Conservation (phyloP, 30 jellyfish, hydroid and myxozoan species). For the Aurelia sp. region DNA sequence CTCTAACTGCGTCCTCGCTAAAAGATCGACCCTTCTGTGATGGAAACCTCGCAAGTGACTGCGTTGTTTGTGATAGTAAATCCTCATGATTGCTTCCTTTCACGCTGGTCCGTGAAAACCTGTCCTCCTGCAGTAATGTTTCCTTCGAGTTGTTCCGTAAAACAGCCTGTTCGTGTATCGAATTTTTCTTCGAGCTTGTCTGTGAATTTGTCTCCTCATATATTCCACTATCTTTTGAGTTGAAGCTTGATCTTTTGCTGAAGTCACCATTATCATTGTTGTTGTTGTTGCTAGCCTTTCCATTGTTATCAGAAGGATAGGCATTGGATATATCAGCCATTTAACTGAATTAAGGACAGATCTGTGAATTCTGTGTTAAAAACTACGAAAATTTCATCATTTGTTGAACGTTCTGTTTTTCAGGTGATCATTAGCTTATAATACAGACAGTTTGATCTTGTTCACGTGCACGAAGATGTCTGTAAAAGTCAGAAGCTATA, state of each 20-base stretch:
- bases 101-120: constrained; percentile 19
- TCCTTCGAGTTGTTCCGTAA: constrained; percentile 41
- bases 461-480: no score
- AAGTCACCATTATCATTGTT: constrained; percentile 10
- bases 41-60: not conserved
- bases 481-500: no score
- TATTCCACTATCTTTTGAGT: not conserved
- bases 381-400: no score
- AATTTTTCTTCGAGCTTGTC: not conserved
- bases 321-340: not conserved
- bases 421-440: no score
- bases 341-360: not conserved
- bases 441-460: no score
- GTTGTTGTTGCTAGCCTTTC: constrained; percentile 1
- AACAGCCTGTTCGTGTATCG: constrained; percentile 7
- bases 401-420: no score
- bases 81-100: constrained; percentile 12
- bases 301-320: constrained; percentile 6
- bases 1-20: constrained; percentile 42
- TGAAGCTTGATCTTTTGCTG: constrained; percentile 12
- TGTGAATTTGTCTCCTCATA: not conserved
- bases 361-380: no score
- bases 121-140: constrained; percentile 1
- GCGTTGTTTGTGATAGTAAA: constrained; percentile 24
- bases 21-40: constrained; percentile 41